phyloP scores from a whole-genome alignment of 2,113 vertebrate genomes.

The Cephalopholis sonnerati region DNA sequence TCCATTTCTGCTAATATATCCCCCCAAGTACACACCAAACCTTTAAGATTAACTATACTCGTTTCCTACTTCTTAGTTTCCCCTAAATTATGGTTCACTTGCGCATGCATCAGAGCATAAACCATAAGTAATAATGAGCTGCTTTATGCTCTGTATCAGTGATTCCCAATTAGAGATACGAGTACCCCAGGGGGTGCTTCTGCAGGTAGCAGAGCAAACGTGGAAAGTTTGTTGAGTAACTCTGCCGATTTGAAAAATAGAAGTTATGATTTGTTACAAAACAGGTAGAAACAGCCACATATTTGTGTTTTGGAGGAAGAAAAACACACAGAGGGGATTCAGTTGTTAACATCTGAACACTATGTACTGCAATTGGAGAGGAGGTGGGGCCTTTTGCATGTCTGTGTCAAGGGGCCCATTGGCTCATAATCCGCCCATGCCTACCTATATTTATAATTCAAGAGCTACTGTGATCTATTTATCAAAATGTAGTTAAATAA shows the following conservation, averaged over 20 bases:
- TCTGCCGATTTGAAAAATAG: neutral
- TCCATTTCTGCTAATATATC: no score
- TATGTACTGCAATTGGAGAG: neutral
- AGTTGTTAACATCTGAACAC: neutral
- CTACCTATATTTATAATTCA: neutral
- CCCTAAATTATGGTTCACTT: neutral
- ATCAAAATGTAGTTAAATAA: neutral
- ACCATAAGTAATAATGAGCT: constrained; percentile 12
- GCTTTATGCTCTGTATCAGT: neutral
- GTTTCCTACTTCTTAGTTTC: neutral
- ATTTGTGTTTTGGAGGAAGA: neutral
- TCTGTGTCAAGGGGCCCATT: no score
- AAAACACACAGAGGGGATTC: neutral
- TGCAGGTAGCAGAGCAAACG: neutral
- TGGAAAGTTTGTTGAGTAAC: neutral
- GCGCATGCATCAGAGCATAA: neutral
- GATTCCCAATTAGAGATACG: neutral
- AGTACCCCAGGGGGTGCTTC: neutral
- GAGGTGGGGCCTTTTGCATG: no score
- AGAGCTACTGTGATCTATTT: neutral
- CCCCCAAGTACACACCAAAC: no score
- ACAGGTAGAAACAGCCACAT: neutral
- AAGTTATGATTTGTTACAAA: neutral
- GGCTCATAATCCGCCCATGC: no score
- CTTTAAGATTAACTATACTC: neutral